Evolutionary conservation across 2,797 vertebrate species (phyloP), one percentile per base, ranked within the genome.

Genomic region (Aldrovandia affinis): DNA sequence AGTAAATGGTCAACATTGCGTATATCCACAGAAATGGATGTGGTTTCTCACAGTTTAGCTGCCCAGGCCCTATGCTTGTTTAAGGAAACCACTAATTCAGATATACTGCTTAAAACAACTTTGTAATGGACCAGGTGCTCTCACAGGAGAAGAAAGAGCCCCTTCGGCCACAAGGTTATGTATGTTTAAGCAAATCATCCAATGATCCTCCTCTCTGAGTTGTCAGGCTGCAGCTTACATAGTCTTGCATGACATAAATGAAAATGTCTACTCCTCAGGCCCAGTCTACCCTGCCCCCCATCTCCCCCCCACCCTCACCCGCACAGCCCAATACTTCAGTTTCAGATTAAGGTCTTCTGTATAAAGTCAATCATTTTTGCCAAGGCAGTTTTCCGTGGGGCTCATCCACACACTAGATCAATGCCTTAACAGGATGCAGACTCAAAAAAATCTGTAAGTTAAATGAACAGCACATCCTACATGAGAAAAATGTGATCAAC

Each of bases 11-110:
- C 14, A 25, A 28, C 5, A 61, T 22, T 22, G 6, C 59, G 3
- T 61, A 30, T 30, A 30, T 33, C 28, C 28, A 1, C 63, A 1
- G 30, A 68, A 33, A 42, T 36, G 36, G 68, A 73, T 42, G 68
- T 73, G 68, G 68, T 73, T 9, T 20, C 39, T 20, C 36, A 3
- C 68, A 42, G 36, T 42, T 73, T 73, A 73, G 15, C 42, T 22
- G 5, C 20, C 33, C 68, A 42, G 68, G 20, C 36, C 36, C 2
- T 3, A 15, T n/a, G 36, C 68, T 73, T 73, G 4, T 2, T 5
- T 39, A 73, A 73, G 68, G 68, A 73, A 73, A 73, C 68, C 33
- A 42, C 36, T 73, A 42, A 73, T 73, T 73, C 68, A 42, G 68
- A 42, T 36, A 3, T 0, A 10, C 15, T 57, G 18, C 18, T 57